Base-by-base conservation (phyloP, 1,140 invertebrate species). In the Brachionus manjavacas region DNA sequence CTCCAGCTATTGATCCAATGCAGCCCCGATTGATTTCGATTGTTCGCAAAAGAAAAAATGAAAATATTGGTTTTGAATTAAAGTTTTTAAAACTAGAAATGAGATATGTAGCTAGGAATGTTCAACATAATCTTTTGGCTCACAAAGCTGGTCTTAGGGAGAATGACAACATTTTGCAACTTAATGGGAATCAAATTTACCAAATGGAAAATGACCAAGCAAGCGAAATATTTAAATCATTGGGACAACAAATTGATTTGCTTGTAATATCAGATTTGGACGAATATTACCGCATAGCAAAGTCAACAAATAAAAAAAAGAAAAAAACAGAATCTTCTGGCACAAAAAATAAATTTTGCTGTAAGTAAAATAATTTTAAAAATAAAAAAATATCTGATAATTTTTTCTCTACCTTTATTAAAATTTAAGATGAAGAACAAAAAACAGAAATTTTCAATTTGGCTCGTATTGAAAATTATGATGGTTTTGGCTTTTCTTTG, bases 21-120 rank as follows among this genome's bases (percentile, higher is more conserved):
- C 41, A 49, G 31, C 41, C 72, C 12, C 46, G 72, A 76, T 16
- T 76, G 11, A 49, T 76, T 76, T 46, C 20, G 4, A 6, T 49
- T 23, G 43, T 25, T 12, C 72, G 72, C 4, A 46, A 46, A 14
- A 4, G 20, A 12, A 25, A 2, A 49, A 23, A 76, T 25, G 52
- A 60, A 8, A 52, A 60, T 35, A 64, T 43, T 43, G 79, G 79
- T 14, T 81, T 81, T 81, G 49, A 60, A 64, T 81, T 64, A 6
- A 81, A 81, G 31, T 64, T 55, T 41, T 64, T 81, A 11, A 81
- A 46, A 35, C 12, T 9, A n/a, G 52, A 64, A 31, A 46, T 11
- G 6, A 81, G 39, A 81, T 46, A 81, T 68, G 52, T 64, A 14
- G 79, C 52, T 12, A 35, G 28, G 11, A 81, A 64, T 81, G 52